Conservation (phyloP, 2,888 invertebrate genomes). For the Azorinus chamasolen region DNA sequence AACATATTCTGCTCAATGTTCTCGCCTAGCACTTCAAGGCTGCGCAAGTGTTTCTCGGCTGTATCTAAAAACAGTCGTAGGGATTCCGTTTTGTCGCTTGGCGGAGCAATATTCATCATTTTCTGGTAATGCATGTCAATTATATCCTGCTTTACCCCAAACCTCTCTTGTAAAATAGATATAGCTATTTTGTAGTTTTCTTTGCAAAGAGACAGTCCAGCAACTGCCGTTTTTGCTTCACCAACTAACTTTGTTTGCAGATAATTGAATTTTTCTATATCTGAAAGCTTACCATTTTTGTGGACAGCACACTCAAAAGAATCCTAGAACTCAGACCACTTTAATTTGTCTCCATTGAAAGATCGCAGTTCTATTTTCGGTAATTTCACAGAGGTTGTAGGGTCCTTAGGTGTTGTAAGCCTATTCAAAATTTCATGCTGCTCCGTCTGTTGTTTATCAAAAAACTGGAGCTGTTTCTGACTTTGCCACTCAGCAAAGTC, state of each 20-base stretch:
- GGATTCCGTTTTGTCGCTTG: slow-evolving; percentile 18
- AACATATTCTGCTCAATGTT: slow-evolving; percentile 31
- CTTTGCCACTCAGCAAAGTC: background rate
- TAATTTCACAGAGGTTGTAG: slow-evolving; percentile 16
- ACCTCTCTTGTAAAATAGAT: slow-evolving; percentile 34
- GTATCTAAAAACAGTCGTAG: slow-evolving; percentile 26
- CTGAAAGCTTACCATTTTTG: slow-evolving; percentile 21
- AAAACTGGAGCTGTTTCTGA: background rate
- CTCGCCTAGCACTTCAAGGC: slow-evolving; percentile 25
- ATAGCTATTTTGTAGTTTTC: slow-evolving; percentile 41
- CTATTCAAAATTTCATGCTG: slow-evolving; percentile 2
- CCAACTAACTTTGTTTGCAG: slow-evolving; percentile 27
- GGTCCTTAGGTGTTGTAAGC: background rate
- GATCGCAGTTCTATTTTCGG: slow-evolving; percentile 25
- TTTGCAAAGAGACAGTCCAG: slow-evolving; percentile 20
- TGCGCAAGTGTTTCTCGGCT: slow-evolving; percentile 26
- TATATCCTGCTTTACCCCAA: slow-evolving; percentile 38
- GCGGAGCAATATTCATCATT: slow-evolving; percentile 30
- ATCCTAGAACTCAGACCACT: slow-evolving; percentile 38
- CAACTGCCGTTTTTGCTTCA: too few species aligned
- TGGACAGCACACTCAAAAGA: slow-evolving; percentile 43
- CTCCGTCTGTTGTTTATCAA: background rate
- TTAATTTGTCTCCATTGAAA: slow-evolving; percentile 30
- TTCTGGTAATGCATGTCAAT: slow-evolving; percentile 37
- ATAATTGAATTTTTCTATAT: slow-evolving; percentile 54